Percentiles rank a stretch among this genome's conserved stretches.
These are phyloP conservation scores for Actinostola sp. DNA, from an alignment of 92 coral and sea anemone species.

Conservation along the genomic window DNA sequence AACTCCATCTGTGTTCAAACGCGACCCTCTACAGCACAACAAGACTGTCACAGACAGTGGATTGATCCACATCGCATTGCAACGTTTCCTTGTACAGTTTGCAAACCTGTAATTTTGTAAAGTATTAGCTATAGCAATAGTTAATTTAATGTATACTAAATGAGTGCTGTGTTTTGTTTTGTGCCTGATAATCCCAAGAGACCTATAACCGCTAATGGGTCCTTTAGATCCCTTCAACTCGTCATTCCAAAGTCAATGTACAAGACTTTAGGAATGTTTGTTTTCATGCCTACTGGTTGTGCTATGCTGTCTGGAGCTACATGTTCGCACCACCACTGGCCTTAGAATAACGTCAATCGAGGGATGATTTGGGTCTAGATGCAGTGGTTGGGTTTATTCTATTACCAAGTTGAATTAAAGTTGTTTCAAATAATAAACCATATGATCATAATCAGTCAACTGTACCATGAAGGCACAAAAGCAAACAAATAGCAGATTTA, in stretches of 20 bases:
- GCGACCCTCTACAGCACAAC: no score
- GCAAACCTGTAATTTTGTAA: no score
- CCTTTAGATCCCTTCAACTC: background rate
- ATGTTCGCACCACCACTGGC: background rate
- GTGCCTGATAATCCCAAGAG: constrained; percentile 9
- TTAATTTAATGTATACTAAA: background rate
- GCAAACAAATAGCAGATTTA: constrained; percentile 12
- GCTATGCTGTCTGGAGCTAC: no score
- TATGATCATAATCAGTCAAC: background rate
- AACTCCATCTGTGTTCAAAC: no score
- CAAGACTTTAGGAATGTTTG: background rate
- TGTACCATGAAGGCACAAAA: background rate
- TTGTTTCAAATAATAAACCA: background rate
- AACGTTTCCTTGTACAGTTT: background rate
- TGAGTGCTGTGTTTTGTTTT: constrained; percentile 2
- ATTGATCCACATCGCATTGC: background rate
- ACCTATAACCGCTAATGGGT: background rate
- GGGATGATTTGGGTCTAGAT: no score
- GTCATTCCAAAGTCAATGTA: background rate
- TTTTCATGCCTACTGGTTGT: background rate
- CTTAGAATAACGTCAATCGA: no score
- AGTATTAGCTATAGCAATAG: no score
- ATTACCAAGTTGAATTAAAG: background rate
- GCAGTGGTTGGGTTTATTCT: background rate
- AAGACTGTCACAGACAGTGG: background rate